Evolutionary conservation across 1,140 invertebrate genomes (phyloP).

Genomic region (Lepidotrigona ventralis): DNA sequence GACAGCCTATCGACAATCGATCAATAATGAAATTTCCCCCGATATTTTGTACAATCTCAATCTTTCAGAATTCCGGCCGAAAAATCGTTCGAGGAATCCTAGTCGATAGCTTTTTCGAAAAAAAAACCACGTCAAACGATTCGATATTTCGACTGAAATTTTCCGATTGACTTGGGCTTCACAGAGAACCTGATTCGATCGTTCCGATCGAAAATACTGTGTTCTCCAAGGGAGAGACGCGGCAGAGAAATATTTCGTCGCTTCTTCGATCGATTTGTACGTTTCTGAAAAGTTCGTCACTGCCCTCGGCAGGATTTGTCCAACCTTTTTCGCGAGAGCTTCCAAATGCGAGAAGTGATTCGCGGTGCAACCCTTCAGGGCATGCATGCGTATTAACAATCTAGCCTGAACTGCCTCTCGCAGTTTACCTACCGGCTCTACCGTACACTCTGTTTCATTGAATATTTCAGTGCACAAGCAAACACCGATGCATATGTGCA

Average conservation of each 20-base stretch:
- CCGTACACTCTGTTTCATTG: slow-evolving; percentile 17
- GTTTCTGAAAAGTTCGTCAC: not conserved
- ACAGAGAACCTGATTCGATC: not conserved
- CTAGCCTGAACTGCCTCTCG: not conserved
- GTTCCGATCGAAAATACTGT: not conserved
- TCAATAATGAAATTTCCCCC: too few relatives aligned
- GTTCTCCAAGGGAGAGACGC: too few relatives aligned
- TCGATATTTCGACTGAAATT: not conserved
- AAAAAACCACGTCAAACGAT: not conserved
- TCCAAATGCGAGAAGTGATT: not conserved
- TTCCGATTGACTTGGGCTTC: not conserved
- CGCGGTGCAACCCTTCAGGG: not conserved
- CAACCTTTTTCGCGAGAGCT: too few relatives aligned
- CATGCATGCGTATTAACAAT: slow-evolving; percentile 17
- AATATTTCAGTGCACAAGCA: slow-evolving; percentile 31
- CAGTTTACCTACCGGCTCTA: not conserved
- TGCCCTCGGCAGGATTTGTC: not conserved
- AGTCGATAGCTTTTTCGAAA: too few relatives aligned
- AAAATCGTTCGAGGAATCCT: too few relatives aligned
- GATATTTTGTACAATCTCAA: too few relatives aligned
- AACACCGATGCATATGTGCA: slow-evolving; percentile 14
- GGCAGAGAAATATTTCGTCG: not conserved
- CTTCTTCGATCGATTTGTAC: not conserved
- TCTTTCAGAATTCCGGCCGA: too few relatives aligned
- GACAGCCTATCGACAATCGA: too few relatives aligned